phyloP scores from a whole-genome alignment of 2,113 vertebrate species.

The Hylia prasina region DNA sequence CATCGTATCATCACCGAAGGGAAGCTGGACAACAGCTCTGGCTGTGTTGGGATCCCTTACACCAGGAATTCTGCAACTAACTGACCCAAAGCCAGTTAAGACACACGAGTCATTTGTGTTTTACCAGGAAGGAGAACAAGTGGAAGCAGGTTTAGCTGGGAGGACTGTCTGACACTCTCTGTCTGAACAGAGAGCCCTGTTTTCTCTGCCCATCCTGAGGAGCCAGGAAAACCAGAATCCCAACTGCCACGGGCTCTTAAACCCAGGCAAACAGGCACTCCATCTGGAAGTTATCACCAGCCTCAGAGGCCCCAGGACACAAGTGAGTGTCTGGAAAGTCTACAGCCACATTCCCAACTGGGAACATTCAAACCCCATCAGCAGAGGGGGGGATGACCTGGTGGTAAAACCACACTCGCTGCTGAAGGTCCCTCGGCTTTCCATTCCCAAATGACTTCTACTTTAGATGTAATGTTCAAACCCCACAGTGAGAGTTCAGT shows the following conservation, averaged over 20 bases:
- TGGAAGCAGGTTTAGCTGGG: not conserved
- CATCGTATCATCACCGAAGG: slow-evolving; percentile 87
- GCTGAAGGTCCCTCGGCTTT: not conserved
- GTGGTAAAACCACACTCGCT: not conserved
- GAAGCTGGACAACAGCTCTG: not conserved
- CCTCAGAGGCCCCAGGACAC: not conserved
- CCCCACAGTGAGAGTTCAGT: not conserved
- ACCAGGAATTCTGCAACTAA: not conserved
- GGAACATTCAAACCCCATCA: not conserved
- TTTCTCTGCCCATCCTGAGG: not conserved
- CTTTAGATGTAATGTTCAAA: rapidly evolving
- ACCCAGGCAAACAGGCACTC: rapidly evolving
- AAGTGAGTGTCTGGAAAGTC: not conserved
- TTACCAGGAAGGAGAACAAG: not conserved
- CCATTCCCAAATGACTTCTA: not conserved
- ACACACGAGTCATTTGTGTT: not conserved
- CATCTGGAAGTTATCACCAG: not conserved
- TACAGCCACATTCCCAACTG: not conserved
- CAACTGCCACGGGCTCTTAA: not conserved
- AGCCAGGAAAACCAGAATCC: not conserved
- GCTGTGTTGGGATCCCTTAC: rapidly evolving
- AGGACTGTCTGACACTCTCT: not conserved
- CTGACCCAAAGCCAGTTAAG: not conserved
- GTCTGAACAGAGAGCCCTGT: too few relatives aligned
- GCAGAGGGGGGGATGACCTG: not conserved